Evolutionary conservation across 2,113 vertebrate genomes (phyloP).

Genomic region (Dinomys branickii): DNA sequence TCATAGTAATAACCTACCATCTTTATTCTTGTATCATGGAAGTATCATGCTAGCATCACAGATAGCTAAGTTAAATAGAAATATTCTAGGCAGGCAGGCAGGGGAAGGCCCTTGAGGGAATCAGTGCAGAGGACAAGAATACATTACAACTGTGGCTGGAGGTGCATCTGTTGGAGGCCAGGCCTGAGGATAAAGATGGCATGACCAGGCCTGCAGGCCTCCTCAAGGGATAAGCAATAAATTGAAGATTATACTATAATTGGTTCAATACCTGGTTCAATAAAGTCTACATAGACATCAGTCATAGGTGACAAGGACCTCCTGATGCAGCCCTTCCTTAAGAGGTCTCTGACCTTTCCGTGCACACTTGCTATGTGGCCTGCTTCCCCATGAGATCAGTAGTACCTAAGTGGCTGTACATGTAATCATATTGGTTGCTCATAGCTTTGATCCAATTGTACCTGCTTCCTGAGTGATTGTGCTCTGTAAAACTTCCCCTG

Average conservation of each 20-base stretch:
- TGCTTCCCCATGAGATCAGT: neutral
- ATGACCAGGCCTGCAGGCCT: neutral
- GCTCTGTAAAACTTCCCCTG: neutral
- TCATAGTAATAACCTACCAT: neutral
- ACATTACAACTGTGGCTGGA: neutral
- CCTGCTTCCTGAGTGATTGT: neutral
- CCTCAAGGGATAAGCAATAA: neutral
- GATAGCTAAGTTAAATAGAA: neutral
- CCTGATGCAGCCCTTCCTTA: neutral
- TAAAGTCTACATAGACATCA: neutral
- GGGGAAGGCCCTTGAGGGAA: neutral
- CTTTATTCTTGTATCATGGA: neutral
- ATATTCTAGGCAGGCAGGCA: neutral
- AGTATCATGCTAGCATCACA: neutral
- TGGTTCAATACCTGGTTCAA: neutral
- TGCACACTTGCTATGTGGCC: neutral
- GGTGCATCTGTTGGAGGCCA: neutral
- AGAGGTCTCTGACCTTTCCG: neutral
- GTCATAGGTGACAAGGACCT: neutral
- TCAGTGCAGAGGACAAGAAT: neutral
- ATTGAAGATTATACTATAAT: neutral
- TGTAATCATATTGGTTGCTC: neutral
- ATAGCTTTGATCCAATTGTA: neutral
- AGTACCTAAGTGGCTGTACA: neutral
- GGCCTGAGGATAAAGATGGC: neutral